Evolutionary conservation across 1,140 invertebrate species (phyloP).

Genomic region (Doryteuthis pealeii): DNA sequence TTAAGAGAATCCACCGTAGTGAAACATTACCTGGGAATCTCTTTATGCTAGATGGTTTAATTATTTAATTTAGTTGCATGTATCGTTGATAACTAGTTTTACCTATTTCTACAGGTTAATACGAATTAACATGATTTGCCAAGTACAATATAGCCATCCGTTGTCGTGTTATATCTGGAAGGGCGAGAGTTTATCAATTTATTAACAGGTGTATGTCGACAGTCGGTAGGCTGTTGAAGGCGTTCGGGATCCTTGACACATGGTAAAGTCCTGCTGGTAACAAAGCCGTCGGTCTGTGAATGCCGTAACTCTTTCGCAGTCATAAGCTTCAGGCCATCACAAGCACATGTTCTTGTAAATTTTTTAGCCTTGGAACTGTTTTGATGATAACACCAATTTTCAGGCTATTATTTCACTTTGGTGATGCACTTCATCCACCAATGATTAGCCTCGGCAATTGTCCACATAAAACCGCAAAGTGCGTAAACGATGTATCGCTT

Average conservation of each 20-base stretch:
- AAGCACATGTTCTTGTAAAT: conserved; percentile 42
- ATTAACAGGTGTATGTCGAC: neutral
- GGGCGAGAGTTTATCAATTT: neutral
- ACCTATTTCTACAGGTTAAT: neutral
- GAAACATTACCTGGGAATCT: too few relatives aligned
- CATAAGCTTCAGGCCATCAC: conserved; percentile 45
- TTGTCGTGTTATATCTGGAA: neutral
- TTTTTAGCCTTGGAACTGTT: conserved; percentile 44
- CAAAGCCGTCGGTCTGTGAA: conserved; percentile 44
- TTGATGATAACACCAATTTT: conserved; percentile 48
- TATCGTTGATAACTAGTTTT: neutral
- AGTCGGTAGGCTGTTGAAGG: neutral
- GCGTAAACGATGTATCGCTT: conserved; percentile 47
- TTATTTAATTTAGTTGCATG: too few relatives aligned
- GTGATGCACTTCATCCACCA: conserved; percentile 34
- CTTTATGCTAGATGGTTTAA: too few relatives aligned
- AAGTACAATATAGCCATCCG: neutral
- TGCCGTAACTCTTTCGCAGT: conserved; percentile 37
- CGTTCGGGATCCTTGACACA: neutral
- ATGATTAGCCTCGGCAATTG: conserved; percentile 37
- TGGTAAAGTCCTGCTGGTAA: conserved; percentile 22
- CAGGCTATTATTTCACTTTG: conserved; percentile 48
- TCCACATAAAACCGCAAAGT: conserved; percentile 39
- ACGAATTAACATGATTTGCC: neutral
- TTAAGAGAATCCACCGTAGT: too few relatives aligned